Conservation (phyloP, 2,797 vertebrate species). For the Sebastes oblongus region DNA sequence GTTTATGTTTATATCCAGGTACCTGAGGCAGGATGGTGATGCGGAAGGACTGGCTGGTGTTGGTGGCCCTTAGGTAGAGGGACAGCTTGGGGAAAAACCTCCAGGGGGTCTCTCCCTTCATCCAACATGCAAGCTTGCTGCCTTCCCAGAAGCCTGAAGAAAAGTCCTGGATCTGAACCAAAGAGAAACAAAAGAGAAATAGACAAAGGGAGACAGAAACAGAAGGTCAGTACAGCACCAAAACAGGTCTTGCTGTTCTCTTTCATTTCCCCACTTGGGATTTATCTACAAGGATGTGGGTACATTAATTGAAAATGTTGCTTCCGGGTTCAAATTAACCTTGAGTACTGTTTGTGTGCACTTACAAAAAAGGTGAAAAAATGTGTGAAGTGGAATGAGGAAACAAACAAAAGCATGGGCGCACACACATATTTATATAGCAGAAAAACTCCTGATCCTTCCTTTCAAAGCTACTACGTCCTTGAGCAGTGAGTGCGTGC, state of each 20-base stretch:
- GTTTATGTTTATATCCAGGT: conserved; percentile 3
- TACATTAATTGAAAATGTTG: conserved; percentile 35
- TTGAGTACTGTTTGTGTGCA: conserved; percentile 29
- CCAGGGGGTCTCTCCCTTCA: conserved; percentile 89
- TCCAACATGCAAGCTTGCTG: conserved; percentile 94
- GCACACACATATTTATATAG: not conserved
- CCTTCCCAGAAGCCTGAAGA: conserved; percentile 94
- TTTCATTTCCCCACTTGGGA: conserved; percentile 45
- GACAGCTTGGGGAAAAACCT: conserved; percentile 95
- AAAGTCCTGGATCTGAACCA: conserved; percentile 89
- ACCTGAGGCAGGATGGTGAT: conserved; percentile 96
- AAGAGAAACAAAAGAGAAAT: not conserved
- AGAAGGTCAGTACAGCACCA: conserved; percentile 31
- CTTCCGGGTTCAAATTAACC: conserved; percentile 49
- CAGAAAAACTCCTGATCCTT: conserved; percentile 15
- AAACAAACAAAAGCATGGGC: not conserved
- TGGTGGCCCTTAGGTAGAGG: conserved; percentile 92
- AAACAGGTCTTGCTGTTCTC: conserved; percentile 28
- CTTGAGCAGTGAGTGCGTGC: conserved; percentile 50
- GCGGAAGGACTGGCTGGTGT: conserved; percentile 92
- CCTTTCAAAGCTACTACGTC: conserved; percentile 34
- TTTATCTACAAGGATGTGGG: conserved; percentile 30
- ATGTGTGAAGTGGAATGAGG: not conserved
- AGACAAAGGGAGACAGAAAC: conserved; percentile 1
- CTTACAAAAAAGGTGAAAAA: conserved; percentile 25